These are phyloP conservation scores for Umimayanthus chanpuru DNA, from an alignment of 92 coral and sea anemone genomes.

Conservation along the genomic window DNA sequence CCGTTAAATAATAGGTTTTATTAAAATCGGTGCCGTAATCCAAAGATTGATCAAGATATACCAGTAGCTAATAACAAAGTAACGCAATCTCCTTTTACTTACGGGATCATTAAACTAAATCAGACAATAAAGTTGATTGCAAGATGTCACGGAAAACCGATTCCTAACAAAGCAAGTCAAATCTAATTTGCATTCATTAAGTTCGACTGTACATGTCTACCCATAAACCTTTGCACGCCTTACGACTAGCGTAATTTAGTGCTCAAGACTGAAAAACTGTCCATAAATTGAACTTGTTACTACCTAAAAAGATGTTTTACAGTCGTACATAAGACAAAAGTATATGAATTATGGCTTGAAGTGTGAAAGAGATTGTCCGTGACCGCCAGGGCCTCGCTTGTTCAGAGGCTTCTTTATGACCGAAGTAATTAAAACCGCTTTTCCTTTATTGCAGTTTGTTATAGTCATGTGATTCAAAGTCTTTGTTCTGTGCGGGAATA, in stretches of 20 bases:
- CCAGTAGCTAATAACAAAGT: not conserved
- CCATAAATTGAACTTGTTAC: slow-evolving; percentile 13
- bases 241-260: not conserved
- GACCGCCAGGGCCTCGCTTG: slow-evolving; percentile 2
- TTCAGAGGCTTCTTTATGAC: not conserved
- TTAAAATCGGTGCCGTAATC: not conserved
- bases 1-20: too few species aligned
- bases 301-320: not conserved
- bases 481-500: slow-evolving; percentile 21
- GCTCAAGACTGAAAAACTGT: not conserved
- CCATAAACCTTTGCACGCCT: slow-evolving; percentile 17
- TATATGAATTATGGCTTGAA: not conserved
- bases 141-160: not conserved
- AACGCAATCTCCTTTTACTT: not conserved
- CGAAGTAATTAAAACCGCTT: slow-evolving; percentile 12
- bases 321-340: not conserved
- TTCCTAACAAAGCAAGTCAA: too few species aligned
- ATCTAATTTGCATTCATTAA: not conserved
- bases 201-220: not conserved
- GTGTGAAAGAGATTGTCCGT: not conserved
- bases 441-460: not conserved
- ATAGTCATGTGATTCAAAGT: slow-evolving; percentile 38
- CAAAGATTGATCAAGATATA: not conserved
- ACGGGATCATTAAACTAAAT: not conserved
- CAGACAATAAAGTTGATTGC: not conserved